These are phyloP conservation scores for Hapalemur alaotrensis DNA, from an alignment of 2,797 vertebrate species.

Conservation along the genomic window DNA sequence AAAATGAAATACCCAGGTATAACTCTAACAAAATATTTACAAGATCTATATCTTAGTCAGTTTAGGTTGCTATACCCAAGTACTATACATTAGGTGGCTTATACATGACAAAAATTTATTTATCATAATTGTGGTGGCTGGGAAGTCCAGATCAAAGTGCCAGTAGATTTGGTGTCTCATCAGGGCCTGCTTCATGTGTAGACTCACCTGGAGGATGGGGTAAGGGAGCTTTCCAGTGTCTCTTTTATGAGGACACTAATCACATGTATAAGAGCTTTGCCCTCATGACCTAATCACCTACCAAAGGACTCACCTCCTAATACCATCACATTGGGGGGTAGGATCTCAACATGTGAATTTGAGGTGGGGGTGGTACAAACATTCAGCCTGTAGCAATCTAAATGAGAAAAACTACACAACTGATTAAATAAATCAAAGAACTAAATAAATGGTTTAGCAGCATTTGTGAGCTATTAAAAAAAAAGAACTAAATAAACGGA, in stretches of 20 bases:
- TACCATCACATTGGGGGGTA: rapidly evolving
- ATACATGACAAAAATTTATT: not conserved
- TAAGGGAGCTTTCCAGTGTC: not conserved
- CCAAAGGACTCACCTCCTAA: not conserved
- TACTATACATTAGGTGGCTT: not conserved
- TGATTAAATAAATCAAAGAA: not conserved
- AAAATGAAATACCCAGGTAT: not conserved
- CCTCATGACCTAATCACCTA: not conserved
- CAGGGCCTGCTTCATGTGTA: not conserved
- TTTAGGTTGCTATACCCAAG: not conserved
- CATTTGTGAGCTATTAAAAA: not conserved
- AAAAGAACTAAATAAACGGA: not conserved
- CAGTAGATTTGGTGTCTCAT: not conserved
- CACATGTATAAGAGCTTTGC: not conserved
- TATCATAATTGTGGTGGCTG: not conserved
- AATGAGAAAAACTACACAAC: not conserved
- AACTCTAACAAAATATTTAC: not conserved
- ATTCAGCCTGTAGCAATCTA: not conserved
- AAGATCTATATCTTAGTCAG: not conserved
- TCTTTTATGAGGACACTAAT: not conserved
- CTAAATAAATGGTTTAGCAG: not conserved
- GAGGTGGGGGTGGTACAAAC: not conserved
- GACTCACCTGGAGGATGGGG: not conserved
- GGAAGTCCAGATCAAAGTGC: not conserved
- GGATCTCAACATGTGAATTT: not conserved